phyloP scores from a whole-genome alignment of 2,888 invertebrate genomes.

The Sinodicranocentrus sp. region DNA sequence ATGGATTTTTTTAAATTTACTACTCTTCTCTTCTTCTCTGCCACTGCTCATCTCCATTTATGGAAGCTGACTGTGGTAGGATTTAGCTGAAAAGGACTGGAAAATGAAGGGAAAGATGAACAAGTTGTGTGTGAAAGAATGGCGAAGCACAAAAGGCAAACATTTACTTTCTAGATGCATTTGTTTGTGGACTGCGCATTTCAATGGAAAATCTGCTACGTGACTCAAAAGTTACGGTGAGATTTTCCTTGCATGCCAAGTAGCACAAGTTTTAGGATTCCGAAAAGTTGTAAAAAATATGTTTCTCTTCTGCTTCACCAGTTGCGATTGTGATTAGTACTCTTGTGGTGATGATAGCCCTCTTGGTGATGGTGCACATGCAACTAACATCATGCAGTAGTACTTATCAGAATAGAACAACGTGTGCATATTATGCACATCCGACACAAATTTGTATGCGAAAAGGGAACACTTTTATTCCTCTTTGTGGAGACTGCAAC shows the following conservation, averaged over 20 bases:
- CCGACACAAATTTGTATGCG: conserved; percentile 51
- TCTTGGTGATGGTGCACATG: not conserved
- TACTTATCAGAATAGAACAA: no score
- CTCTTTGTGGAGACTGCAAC: not conserved
- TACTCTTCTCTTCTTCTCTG: not conserved
- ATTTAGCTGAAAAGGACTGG: conserved; percentile 4
- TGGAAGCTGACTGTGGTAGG: not conserved
- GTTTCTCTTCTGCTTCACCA: conserved; percentile 28
- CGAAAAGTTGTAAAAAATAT: conserved; percentile 52
- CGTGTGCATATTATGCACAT: conserved; percentile 24
- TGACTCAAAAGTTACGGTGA: conserved; percentile 45
- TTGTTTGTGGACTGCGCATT: conserved; percentile 60
- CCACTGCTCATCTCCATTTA: not conserved
- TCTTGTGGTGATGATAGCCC: conserved; percentile 8
- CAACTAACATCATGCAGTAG: not conserved
- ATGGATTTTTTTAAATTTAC: not conserved
- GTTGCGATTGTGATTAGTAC: conserved; percentile 8
- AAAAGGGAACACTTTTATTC: conserved; percentile 26
- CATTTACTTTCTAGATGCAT: conserved; percentile 44
- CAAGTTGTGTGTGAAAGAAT: not conserved
- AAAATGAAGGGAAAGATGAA: conserved; percentile 19
- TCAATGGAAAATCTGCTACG: conserved; percentile 52
- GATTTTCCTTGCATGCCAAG: not conserved
- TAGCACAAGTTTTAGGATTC: not conserved
- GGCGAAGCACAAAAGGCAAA: conserved; percentile 46